phyloP scores from a whole-genome alignment of 2,888 invertebrate species.

The Molorchus minor region DNA sequence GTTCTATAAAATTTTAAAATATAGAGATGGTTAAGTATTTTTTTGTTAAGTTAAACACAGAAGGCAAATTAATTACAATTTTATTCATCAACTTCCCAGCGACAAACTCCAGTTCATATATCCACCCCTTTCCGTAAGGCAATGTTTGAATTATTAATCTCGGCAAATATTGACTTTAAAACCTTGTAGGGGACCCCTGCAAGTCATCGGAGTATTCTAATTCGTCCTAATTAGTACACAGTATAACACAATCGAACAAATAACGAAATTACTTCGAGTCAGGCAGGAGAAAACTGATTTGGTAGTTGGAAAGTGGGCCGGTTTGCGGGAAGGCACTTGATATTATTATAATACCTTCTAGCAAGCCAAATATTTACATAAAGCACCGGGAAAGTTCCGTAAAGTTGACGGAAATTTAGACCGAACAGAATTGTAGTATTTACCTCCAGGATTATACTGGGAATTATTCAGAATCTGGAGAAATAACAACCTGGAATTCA shows the following conservation, averaged over 20 bases:
- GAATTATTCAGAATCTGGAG: constrained; percentile 28
- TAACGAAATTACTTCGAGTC: constrained; percentile 19
- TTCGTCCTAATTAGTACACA: background rate
- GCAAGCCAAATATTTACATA: constrained; percentile 45
- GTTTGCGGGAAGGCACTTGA: constrained; percentile 39
- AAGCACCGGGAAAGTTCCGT: constrained; percentile 42
- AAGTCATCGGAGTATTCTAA: background rate
- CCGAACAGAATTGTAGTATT: constrained; percentile 32
- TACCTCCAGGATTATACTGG: constrained; percentile 30
- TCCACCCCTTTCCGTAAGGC: too few species aligned
- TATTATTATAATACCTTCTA: constrained; percentile 47
- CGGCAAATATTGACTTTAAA: too few species aligned
- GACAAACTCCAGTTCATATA: too few species aligned
- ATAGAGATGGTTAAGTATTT: too few species aligned
- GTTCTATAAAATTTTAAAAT: too few species aligned
- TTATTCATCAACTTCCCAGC: too few species aligned
- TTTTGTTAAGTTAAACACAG: too few species aligned
- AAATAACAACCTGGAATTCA: constrained; percentile 17
- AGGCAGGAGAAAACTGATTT: constrained; percentile 21
- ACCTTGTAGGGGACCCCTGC: background rate
- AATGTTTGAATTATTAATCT: too few species aligned
- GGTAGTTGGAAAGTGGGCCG: constrained; percentile 5
- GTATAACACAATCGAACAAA: constrained; percentile 7
- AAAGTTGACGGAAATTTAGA: constrained; percentile 41
- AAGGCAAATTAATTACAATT: too few species aligned